Evolutionary conservation across 1,140 invertebrate species (phyloP).

Genomic region (Anagrus nilaparvatae): DNA sequence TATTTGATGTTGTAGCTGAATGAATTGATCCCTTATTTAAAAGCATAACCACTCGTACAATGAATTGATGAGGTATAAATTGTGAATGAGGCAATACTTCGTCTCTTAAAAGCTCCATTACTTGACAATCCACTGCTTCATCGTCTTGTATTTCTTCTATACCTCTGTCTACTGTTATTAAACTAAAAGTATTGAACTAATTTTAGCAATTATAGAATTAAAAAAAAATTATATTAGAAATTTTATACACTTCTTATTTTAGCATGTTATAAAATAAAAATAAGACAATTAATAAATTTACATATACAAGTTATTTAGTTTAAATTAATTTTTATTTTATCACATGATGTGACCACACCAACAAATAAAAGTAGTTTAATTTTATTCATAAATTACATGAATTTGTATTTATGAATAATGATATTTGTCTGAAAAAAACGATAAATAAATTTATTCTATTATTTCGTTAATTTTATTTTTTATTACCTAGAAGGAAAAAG

Average conservation of each 20-base stretch:
- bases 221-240: background rate
- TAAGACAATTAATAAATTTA: no score
- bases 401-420: no score
- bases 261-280: no score
- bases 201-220: background rate
- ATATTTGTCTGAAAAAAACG: no score
- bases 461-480: no score
- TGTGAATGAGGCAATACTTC: slow-evolving; percentile 76
- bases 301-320: no score
- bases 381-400: no score
- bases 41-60: slow-evolving; percentile 77
- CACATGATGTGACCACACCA: no score
- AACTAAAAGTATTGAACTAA: slow-evolving; percentile 16
- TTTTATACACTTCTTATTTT: background rate
- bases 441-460: no score
- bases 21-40: slow-evolving; percentile 91
- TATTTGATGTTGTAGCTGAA: slow-evolving; percentile 60
- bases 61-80: slow-evolving; percentile 74
- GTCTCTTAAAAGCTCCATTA: slow-evolving; percentile 74
- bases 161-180: slow-evolving; percentile 51
- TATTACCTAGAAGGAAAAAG: slow-evolving; percentile 69
- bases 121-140: slow-evolving; percentile 77
- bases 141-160: slow-evolving; percentile 74
- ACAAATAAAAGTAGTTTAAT: no score
- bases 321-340: no score